These are phyloP conservation scores for Otis tarda DNA, from an alignment of 2,113 vertebrate genomes.

Conservation along the genomic window DNA sequence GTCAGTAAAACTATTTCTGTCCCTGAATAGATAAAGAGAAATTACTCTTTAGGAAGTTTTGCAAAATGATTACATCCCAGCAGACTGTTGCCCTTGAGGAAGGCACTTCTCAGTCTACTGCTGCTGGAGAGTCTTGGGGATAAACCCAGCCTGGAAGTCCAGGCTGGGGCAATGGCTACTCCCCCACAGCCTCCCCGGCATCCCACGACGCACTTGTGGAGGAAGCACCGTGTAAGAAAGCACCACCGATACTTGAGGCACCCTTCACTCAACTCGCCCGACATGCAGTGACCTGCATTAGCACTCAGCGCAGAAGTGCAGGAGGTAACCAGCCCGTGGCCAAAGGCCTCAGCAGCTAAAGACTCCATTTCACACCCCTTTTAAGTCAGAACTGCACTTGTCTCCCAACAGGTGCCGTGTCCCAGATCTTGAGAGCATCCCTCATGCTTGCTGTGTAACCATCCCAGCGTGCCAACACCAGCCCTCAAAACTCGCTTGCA, in stretches of 20 bases:
- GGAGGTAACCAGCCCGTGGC: neutral
- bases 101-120: neutral
- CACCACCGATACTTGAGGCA: neutral
- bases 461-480: neutral
- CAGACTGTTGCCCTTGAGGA: neutral
- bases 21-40: slow-evolving; percentile 46
- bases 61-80: neutral
- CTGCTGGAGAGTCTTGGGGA: neutral
- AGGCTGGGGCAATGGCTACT: neutral
- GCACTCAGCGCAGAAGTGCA: neutral
- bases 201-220: rapidly evolving
- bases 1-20: slow-evolving; percentile 9
- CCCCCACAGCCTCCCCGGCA: rapidly evolving
- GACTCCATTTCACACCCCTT: neutral
- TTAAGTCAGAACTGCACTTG: neutral
- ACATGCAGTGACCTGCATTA: neutral
- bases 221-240: neutral
- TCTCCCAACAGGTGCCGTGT: neutral
- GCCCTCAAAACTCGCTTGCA: neutral
- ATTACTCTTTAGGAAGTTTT: slow-evolving; percentile 30
- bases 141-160: neutral
- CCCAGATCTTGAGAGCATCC: slow-evolving; percentile 13
- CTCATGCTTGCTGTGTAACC: rapidly evolving
- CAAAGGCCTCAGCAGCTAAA: neutral
- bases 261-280: neutral